phyloP scores from a whole-genome alignment of 2,888 invertebrate genomes.

The Cacoxenus indagator region DNA sequence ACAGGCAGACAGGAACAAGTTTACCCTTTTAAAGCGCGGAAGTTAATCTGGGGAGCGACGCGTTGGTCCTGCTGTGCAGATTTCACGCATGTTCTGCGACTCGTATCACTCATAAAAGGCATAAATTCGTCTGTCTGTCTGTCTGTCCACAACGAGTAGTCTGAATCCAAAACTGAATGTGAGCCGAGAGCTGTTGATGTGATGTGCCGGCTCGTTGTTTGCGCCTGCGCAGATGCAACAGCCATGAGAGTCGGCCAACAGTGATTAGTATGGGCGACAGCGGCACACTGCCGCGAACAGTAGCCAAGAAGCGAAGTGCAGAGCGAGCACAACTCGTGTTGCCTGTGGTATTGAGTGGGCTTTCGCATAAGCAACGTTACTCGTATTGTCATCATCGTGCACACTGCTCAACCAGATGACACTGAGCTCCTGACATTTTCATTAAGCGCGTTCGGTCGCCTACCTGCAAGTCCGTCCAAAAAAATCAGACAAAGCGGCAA shows the following conservation, averaged over 20 bases:
- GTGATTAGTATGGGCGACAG: constrained; percentile 61
- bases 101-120: constrained; percentile 53
- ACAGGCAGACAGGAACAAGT: constrained; percentile 14
- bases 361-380: not conserved
- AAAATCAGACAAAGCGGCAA: constrained; percentile 36
- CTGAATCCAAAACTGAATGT: not conserved
- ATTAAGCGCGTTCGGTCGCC: constrained; percentile 48
- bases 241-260: constrained; percentile 23
- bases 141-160: constrained; percentile 16
- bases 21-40: constrained; percentile 1
- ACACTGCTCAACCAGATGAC: constrained; percentile 50
- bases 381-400: constrained; percentile 15
- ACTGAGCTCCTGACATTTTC: constrained; percentile 66
- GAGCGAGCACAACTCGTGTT: constrained; percentile 3
- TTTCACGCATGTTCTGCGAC: constrained; percentile 62
- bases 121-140: constrained; percentile 7
- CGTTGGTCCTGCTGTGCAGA: constrained; percentile 39
- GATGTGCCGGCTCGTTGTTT: constrained; percentile 6
- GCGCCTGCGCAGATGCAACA: constrained; percentile 28
- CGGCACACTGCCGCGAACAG: constrained; percentile 23
- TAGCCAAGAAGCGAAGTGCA: not conserved
- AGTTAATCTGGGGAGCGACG: constrained; percentile 45
- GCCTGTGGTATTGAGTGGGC: constrained; percentile 25
- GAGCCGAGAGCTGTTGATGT: not conserved
- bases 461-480: constrained; percentile 8